Percentiles rank a stretch among this genome's conserved stretches.
phyloP scores from a whole-genome alignment of 2,113 vertebrate species.

The Seriola quinqueradiata region DNA sequence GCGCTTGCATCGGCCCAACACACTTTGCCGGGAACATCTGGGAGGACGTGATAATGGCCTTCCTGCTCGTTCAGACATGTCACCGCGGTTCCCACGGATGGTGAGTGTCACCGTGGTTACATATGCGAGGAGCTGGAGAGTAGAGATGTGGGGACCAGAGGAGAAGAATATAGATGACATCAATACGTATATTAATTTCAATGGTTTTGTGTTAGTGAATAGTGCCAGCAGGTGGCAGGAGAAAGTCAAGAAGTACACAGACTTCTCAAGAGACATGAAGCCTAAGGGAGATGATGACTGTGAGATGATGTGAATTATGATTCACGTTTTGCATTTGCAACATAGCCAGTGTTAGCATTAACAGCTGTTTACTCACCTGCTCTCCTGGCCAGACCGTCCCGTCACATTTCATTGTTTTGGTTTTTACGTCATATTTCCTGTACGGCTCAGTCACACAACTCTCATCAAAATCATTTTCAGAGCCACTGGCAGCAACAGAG shows the following conservation, averaged over 20 bases:
- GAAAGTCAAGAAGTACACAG: background rate
- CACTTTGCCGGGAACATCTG: slow-evolving; percentile 58
- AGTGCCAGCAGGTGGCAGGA: background rate
- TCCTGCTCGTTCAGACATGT: slow-evolving; percentile 36
- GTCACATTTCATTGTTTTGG: too few relatives aligned
- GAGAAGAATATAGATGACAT: slow-evolving; percentile 1
- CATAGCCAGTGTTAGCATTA: too few relatives aligned
- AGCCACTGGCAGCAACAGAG: too few relatives aligned
- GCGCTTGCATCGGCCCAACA: slow-evolving; percentile 46
- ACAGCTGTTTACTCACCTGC: too few relatives aligned
- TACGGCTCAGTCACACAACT: too few relatives aligned
- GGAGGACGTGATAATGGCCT: slow-evolving; percentile 59
- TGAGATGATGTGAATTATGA: background rate
- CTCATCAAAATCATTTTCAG: too few relatives aligned
- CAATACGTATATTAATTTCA: background rate
- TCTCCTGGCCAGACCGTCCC: too few relatives aligned
- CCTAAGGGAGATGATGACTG: background rate
- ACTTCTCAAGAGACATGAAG: background rate
- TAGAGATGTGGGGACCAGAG: background rate
- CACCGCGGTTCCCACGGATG: slow-evolving; percentile 19
- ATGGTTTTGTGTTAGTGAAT: background rate
- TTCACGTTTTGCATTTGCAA: too few relatives aligned
- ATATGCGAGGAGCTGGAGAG: slow-evolving; percentile 30
- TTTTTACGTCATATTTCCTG: too few relatives aligned
- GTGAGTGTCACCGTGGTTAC: slow-evolving; percentile 30